A percentile compares a stretch with the other conserved stretches of the same genome.
Evolutionary conservation across 2,888 invertebrate genomes (phyloP).

Genomic region (Cerastoderma edule): DNA sequence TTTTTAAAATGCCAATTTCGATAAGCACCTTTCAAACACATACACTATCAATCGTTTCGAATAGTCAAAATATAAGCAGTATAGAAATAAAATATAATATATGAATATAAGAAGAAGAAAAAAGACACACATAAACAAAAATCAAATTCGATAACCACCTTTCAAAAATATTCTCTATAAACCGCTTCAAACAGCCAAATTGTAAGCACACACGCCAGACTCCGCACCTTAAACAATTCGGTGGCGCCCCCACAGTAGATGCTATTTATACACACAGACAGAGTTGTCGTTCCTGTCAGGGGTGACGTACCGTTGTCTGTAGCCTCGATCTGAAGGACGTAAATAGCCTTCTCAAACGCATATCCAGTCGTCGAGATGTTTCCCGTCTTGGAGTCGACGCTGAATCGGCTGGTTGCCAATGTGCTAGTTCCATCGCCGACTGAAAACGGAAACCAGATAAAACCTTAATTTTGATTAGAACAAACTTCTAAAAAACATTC

Average conservation of each 20-base stretch:
- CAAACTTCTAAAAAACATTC: no score
- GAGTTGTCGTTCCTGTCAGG: conserved; percentile 2
- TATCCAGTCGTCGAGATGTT: conserved; percentile 11
- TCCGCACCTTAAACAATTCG: neutral
- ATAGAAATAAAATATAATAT: no score
- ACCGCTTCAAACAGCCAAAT: neutral
- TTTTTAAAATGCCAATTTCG: no score
- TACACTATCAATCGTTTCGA: no score
- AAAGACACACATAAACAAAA: no score
- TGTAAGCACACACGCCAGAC: neutral
- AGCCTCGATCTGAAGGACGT: neutral
- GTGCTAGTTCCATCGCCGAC: neutral
- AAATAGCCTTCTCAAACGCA: conserved; percentile 2
- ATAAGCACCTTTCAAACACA: no score
- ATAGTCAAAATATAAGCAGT: no score
- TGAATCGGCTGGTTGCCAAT: neutral
- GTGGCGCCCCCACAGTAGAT: neutral
- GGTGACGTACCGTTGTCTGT: conserved; percentile 9
- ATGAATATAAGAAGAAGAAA: no score
- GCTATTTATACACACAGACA: conserved; percentile 19
- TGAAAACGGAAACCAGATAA: no score
- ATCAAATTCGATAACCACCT: no score
- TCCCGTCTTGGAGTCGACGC: neutral
- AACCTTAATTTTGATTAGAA: no score
- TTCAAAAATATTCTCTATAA: no score